Evolutionary conservation across 2,113 vertebrate species (phyloP).

Genomic region (Zapornia atra): DNA sequence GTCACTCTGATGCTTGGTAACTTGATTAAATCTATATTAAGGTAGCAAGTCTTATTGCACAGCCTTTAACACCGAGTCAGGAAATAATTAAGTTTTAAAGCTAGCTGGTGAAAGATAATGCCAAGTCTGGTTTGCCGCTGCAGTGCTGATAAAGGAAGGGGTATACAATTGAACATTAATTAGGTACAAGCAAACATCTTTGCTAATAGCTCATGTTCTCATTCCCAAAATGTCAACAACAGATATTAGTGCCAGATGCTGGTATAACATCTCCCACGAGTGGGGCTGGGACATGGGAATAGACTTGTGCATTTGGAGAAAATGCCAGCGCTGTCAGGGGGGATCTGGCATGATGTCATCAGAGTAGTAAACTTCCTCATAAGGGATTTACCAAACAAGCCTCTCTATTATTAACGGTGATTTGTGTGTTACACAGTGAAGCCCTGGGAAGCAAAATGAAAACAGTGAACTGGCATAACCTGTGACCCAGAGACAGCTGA

Average conservation of each 20-base stretch:
- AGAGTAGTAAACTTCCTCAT: conserved; percentile 19
- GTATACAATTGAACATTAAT: conserved; percentile 80
- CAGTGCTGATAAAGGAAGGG: conserved; percentile 77
- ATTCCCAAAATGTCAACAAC: conserved; percentile 83
- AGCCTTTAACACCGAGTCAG: conserved; percentile 70
- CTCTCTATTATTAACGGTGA: not conserved
- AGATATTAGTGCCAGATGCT: conserved; percentile 85
- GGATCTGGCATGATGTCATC: not conserved
- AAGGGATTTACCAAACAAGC: conserved; percentile 22
- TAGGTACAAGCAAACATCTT: conserved; percentile 85
- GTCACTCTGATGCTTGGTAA: conserved; percentile 55
- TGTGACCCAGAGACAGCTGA: not conserved
- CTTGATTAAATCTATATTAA: conserved; percentile 67
- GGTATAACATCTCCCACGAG: conserved; percentile 62
- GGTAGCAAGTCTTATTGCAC: conserved; percentile 47
- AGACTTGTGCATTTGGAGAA: conserved; percentile 36
- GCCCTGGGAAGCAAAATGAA: not conserved
- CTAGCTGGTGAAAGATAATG: conserved; percentile 79
- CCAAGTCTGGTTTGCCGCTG: conserved; percentile 69
- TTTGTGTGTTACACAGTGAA: not conserved
- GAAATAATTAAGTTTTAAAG: conserved; percentile 84
- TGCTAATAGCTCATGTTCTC: conserved; percentile 82
- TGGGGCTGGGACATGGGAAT: conserved; percentile 24
- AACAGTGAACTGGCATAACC: not conserved
- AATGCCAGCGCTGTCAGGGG: conserved; percentile 17